Evolutionary conservation across 2,888 invertebrate species (phyloP).

Genomic region (Cryptocheilus praepositus): DNA sequence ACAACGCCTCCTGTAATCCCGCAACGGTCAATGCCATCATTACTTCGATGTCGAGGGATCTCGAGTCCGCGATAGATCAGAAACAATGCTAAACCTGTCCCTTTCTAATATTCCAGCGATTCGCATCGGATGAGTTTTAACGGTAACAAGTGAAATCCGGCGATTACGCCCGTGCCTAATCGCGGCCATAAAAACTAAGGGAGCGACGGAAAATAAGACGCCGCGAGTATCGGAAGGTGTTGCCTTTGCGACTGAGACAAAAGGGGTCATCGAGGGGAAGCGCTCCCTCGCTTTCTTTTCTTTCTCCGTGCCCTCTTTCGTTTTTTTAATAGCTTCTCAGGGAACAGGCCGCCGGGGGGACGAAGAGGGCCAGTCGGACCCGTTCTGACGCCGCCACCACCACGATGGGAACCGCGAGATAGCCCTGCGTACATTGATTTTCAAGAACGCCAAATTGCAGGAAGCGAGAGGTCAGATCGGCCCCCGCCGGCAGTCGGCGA

Average conservation of each 20-base stretch:
- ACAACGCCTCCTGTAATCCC: too few species aligned
- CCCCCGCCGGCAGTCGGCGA: conserved; percentile 20
- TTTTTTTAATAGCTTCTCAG: conserved; percentile 28
- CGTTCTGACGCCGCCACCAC: conserved; percentile 34
- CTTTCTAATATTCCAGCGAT: conserved; percentile 9
- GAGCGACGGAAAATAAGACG: too few species aligned
- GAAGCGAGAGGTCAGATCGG: conserved; percentile 66
- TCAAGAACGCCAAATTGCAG: conserved; percentile 67
- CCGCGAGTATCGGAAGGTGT: too few species aligned
- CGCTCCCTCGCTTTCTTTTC: conserved; percentile 34
- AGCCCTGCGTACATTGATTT: conserved; percentile 64
- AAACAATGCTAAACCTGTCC: not conserved
- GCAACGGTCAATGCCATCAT: too few species aligned
- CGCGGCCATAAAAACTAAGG: too few species aligned
- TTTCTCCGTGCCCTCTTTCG: conserved; percentile 17
- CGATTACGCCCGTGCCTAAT: too few species aligned
- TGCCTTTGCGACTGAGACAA: too few species aligned
- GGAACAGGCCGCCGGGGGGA: conserved; percentile 8
- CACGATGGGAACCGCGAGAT: conserved; percentile 60
- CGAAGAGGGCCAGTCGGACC: conserved; percentile 5
- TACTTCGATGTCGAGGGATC: too few species aligned
- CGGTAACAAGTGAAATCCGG: too few species aligned
- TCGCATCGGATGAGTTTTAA: too few species aligned
- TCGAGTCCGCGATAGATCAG: too few species aligned
- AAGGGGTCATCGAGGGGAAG: too few species aligned